Percentiles rank a stretch among this genome's conserved stretches.
These are phyloP conservation scores for Megaptera novaeangliae DNA, from an alignment of 2,113 vertebrate genomes.

Conservation along the genomic window DNA sequence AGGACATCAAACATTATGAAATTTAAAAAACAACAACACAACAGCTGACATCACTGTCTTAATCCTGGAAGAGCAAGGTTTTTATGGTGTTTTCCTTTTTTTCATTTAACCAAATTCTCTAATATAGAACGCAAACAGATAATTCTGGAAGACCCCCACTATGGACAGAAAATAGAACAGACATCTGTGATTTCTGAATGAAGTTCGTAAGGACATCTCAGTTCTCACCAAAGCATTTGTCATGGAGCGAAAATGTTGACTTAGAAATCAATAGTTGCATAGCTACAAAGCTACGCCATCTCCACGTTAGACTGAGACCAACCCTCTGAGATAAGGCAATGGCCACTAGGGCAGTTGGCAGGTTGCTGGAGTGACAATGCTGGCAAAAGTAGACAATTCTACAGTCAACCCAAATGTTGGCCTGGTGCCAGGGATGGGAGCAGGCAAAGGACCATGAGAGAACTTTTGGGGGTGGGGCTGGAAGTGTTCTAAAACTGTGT, in stretches of 20 bases:
- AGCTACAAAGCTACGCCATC: neutral
- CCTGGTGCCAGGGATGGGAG: neutral
- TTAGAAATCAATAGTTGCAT: neutral
- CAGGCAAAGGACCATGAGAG: neutral
- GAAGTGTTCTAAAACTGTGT: neutral
- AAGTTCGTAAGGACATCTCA: neutral
- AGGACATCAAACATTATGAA: no score
- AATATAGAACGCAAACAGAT: neutral
- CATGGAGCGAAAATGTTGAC: neutral
- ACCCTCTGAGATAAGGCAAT: neutral
- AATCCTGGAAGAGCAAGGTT: neutral
- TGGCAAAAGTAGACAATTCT: neutral
- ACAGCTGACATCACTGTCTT: neutral
- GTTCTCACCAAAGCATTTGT: neutral
- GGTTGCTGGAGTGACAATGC: neutral
- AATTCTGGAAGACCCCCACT: neutral
- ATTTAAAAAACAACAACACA: neutral
- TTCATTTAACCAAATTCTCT: neutral
- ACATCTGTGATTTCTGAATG: neutral
- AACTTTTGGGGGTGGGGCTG: neutral
- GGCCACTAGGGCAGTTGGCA: neutral
- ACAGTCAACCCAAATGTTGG: neutral
- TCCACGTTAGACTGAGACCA: neutral
- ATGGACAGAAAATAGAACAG: neutral
- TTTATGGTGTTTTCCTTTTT: neutral